phyloP scores from a whole-genome alignment of 2,797 vertebrate species.

The Xiphorhynchus erythropygius region DNA sequence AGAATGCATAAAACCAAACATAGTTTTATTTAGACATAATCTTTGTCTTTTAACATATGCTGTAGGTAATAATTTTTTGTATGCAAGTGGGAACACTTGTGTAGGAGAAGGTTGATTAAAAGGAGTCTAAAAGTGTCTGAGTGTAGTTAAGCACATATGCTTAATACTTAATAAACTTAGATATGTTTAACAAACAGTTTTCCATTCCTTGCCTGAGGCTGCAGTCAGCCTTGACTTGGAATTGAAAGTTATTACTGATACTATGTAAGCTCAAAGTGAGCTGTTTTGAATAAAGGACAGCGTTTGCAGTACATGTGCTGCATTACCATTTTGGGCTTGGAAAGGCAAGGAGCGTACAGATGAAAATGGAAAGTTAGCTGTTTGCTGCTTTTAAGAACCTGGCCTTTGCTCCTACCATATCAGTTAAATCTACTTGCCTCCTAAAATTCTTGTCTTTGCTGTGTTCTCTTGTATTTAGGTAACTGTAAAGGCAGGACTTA shows the following conservation, averaged over 20 bases:
- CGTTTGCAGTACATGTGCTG: not conserved
- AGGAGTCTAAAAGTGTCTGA: not conserved
- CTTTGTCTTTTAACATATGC: not conserved
- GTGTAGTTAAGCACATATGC: not conserved
- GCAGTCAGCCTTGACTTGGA: not conserved
- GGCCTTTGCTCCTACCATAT: not conserved
- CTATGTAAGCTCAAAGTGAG: not conserved
- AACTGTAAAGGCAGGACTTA: not conserved
- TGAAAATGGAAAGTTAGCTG: not conserved
- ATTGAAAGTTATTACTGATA: not conserved
- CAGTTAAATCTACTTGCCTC: not conserved
- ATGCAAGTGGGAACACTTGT: not conserved
- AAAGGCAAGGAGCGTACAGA: not conserved
- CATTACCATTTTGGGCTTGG: not conserved
- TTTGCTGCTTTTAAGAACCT: not conserved
- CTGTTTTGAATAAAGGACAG: not conserved
- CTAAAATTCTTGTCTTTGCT: not conserved
- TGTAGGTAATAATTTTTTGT: not conserved
- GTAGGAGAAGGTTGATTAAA: not conserved
- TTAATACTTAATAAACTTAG: not conserved
- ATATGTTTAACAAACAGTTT: not conserved
- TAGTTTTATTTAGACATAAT: not conserved
- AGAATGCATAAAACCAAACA: not conserved
- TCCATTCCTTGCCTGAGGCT: not conserved
- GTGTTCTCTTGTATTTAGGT: not conserved